Evolutionary conservation across 2,113 vertebrate genomes (phyloP).

Genomic region (Myodes glareolus): DNA sequence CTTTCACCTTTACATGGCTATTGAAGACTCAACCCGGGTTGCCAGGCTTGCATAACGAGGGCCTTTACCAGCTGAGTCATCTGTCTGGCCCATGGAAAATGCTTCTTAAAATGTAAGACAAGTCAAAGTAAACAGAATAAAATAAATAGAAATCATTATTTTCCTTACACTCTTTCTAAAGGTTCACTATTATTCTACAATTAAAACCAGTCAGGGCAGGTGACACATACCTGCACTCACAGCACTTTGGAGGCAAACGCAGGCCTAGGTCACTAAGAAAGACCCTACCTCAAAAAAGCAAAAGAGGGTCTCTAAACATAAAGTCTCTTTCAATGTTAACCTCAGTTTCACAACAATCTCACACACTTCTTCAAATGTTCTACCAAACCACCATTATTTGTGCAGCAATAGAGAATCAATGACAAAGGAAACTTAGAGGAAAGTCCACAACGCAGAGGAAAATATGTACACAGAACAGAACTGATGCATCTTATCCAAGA

Average conservation of each 20-base stretch:
- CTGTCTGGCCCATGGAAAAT: background rate
- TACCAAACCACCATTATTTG: background rate
- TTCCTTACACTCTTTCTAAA: background rate
- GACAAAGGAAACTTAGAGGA: background rate
- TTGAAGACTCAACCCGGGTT: background rate
- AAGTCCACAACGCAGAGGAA: background rate
- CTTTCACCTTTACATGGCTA: background rate
- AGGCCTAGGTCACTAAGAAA: background rate
- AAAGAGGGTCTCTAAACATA: background rate
- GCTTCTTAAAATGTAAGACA: conserved; percentile 4
- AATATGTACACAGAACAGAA: background rate
- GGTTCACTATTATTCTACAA: background rate
- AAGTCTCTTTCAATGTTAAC: background rate
- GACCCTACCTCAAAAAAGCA: background rate
- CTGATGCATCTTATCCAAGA: background rate
- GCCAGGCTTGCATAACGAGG: background rate
- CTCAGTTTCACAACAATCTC: background rate
- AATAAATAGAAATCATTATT: background rate
- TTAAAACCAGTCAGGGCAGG: background rate
- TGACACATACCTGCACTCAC: background rate
- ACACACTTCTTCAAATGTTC: background rate
- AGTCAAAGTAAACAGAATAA: background rate
- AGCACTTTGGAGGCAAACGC: background rate
- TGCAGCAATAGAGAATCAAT: background rate
- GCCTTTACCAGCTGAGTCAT: background rate